Evolutionary conservation across 1,140 invertebrate genomes (phyloP).

Genomic region (Drosophila micromelanica): DNA sequence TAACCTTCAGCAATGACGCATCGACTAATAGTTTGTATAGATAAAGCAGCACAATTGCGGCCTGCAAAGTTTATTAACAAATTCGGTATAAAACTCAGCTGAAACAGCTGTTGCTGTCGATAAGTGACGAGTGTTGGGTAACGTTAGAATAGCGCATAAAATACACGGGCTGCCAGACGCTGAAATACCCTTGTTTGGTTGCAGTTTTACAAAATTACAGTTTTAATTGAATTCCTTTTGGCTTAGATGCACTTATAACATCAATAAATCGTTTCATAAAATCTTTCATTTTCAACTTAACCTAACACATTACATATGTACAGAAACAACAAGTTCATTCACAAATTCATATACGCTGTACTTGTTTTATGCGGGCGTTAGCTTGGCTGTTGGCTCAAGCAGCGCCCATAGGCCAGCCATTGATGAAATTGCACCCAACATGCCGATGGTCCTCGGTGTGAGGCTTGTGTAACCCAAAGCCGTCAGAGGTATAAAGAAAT

Average conservation of each 20-base stretch:
- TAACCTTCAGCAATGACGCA: slow-evolving; percentile 57
- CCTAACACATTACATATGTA: slow-evolving; percentile 41
- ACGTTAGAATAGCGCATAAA: slow-evolving; percentile 18
- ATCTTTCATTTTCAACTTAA: slow-evolving; percentile 54
- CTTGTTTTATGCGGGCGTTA: slow-evolving; percentile 85
- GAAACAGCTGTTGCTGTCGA: slow-evolving; percentile 42
- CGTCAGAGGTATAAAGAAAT: slow-evolving; percentile 92
- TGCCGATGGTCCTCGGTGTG: slow-evolving; percentile 90
- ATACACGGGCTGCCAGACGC: slow-evolving; percentile 22
- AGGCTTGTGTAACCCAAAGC: slow-evolving; percentile 90
- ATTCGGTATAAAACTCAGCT: slow-evolving; percentile 7
- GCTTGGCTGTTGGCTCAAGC: slow-evolving; percentile 89
- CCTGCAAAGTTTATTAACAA: slow-evolving; percentile 33
- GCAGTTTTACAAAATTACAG: neutral
- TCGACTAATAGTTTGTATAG: slow-evolving; percentile 26
- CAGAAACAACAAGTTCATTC: slow-evolving; percentile 26
- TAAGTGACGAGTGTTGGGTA: slow-evolving; percentile 39
- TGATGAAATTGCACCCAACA: slow-evolving; percentile 92
- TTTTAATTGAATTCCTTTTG: neutral
- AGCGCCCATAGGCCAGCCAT: slow-evolving; percentile 89
- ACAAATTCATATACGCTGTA: slow-evolving; percentile 31
- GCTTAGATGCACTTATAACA: neutral
- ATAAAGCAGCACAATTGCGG: slow-evolving; percentile 42
- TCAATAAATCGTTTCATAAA: slow-evolving; percentile 36
- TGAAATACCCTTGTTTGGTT: slow-evolving; percentile 24